phyloP scores from a whole-genome alignment of 1,140 invertebrate species.

The Rhyacophila brunnea region DNA sequence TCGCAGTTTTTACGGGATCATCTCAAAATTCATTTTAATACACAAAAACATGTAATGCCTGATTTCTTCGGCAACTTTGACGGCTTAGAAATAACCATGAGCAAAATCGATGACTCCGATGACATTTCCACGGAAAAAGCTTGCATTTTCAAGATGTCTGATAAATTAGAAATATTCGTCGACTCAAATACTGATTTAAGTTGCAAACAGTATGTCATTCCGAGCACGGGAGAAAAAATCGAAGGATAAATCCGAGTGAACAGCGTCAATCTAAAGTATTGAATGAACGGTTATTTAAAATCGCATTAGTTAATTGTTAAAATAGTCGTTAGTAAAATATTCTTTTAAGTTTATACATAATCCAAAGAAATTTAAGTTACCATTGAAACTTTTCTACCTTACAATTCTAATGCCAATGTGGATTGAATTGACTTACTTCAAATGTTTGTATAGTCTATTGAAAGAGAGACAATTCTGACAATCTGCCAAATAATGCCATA shows the following conservation, averaged over 20 bases:
- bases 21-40: constrained; percentile 74
- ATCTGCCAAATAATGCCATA: too few species aligned
- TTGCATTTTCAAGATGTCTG: constrained; percentile 43
- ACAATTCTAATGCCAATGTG: too few species aligned
- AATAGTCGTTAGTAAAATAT: too few species aligned
- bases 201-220: constrained; percentile 56
- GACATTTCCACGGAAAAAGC: constrained; percentile 39
- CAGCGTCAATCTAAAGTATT: neutral
- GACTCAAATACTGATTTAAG: constrained; percentile 43
- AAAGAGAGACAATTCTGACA: too few species aligned
- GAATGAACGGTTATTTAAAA: neutral
- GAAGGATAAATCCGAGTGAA: neutral
- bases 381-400: too few species aligned
- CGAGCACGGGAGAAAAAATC: constrained; percentile 54
- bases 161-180: constrained; percentile 41
- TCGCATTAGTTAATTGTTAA: too few species aligned
- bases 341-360: too few species aligned
- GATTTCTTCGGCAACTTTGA: constrained; percentile 62
- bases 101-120: constrained; percentile 41
- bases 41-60: constrained; percentile 57
- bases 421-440: too few species aligned
- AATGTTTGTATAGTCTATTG: too few species aligned
- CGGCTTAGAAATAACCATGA: constrained; percentile 52
- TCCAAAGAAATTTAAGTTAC: too few species aligned
- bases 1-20: constrained; percentile 77